Conservation (phyloP, 2,888 invertebrate species). For the Oscheius sp. region DNA sequence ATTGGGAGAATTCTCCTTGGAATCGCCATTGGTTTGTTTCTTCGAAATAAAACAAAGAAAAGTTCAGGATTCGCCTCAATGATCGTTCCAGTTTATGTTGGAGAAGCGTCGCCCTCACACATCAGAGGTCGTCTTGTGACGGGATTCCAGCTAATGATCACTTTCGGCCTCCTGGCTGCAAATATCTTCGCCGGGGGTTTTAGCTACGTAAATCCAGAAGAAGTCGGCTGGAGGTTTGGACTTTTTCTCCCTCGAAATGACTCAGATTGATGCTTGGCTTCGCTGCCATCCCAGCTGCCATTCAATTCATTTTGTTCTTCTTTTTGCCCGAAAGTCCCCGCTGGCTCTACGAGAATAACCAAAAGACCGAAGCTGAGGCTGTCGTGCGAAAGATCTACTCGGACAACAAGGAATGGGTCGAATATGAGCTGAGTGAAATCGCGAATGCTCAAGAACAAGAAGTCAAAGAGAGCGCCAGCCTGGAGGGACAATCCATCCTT, state of each 20-base stretch:
- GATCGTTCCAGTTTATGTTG: constrained; percentile 75
- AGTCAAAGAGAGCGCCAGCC: not conserved
- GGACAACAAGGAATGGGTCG: constrained; percentile 45
- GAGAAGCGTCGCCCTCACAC: constrained; percentile 73
- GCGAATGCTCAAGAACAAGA: constrained; percentile 26
- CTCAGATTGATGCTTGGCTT: constrained; percentile 53
- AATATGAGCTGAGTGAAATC: constrained; percentile 50
- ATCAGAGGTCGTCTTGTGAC: constrained; percentile 74
- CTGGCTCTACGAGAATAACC: constrained; percentile 48
- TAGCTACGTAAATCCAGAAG: constrained; percentile 69
- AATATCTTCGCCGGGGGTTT: constrained; percentile 73
- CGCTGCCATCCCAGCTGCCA: constrained; percentile 73
- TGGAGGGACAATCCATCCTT: constrained; percentile 2
- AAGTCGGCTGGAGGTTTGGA: constrained; percentile 74
- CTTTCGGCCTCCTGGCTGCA: constrained; percentile 74
- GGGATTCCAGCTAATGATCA: constrained; percentile 74
- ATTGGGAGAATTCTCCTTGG: constrained; percentile 47
- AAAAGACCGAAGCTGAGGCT: constrained; percentile 34
- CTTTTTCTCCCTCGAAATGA: not conserved
- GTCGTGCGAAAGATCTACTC: constrained; percentile 41
- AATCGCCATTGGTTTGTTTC: constrained; percentile 45
- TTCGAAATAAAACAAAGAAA: not conserved
- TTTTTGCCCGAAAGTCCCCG: constrained; percentile 75
- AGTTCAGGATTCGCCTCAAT: constrained; percentile 66
- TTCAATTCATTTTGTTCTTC: constrained; percentile 74